Base-by-base conservation (phyloP, 2,888 invertebrate species). In the Drosophila sordidula region DNA sequence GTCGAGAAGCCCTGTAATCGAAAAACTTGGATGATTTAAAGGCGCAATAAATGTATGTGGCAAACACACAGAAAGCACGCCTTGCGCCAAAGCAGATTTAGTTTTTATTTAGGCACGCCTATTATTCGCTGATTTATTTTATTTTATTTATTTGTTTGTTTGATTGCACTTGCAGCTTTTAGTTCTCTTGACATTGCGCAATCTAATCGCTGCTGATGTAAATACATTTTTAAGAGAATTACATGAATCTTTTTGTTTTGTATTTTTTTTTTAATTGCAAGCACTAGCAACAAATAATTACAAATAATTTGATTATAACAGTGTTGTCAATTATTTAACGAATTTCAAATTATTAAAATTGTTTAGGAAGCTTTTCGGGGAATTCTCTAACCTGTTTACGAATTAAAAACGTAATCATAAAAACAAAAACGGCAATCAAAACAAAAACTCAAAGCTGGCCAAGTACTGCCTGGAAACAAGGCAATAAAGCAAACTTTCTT, bases 401-500 rank as follows among this genome's bases (percentile, higher is more conserved):
- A 51, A 47, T 49, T 14, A 38, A 26, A 39, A 41, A 11, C 9
- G 8, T 29, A 55, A 62, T 64, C 54, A 69, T 44, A 50, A 68
- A 62, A 52, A 39, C 18, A 36, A 58, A 58, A 22, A 55, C 39
- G 26, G 22, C 42, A 61, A 47, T 45, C 8, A 41, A 61, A 51
- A 52, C 25, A 26, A 41, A 59, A 47, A 41, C 26, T 14, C 59
- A 36, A 49, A 16, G 11, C 8, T 29, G 14, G 39, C 6, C 22
- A 45, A 50, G 25, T 22, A 39, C 63, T 25, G 69, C 49, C 11
- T 41, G 66, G 52, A 32, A 55, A 69, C 64, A 74, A 74, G 36
- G 12, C 11, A 34, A 45, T 55, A 51, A 78, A 62, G 57, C 9
- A 62, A 75, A 70, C 70, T 77, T 78, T 82, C 70, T 63, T 77